Evolutionary conservation across 2,113 vertebrate species (phyloP), one percentile per base, ranked within the genome.

Genomic region (Gymnobelideus leadbeateri): DNA sequence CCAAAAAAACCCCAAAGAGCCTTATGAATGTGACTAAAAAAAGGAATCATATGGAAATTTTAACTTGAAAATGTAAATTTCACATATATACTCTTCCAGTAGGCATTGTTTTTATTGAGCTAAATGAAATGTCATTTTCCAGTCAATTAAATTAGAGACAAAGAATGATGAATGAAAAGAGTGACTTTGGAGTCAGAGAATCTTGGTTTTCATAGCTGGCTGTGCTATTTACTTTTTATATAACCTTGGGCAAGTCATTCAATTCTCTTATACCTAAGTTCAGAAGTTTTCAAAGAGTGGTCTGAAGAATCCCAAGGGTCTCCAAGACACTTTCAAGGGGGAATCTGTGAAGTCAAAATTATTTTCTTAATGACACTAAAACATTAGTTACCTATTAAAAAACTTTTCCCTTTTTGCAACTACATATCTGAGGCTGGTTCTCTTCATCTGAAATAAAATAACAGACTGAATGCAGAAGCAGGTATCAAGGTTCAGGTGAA

Each of bases 81-180:
- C 19, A 21, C 16, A 8, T 77, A 77, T 91, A 94, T 91, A 91
- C 57, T 92, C 25, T 21, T 89, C 26, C 91, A 94, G 19, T 26
- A 89, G 68, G 25, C 11, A 89, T 93, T 91, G 16, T 91, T 92
- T 97, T 93, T 37, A 3, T 43, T 11, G 51, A 0, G 0, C 52
- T 0, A 7, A 91, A 84, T 51, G 37, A 91, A 93, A 95, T 90
- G 53, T 16, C 47, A 0, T 14, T 50, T 95, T 96, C 2, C 92
- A 93, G 52, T 68, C 23, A 95, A 91, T 89, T 93, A 9, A 23
- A 92, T 92, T 95, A 77, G 37, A 77, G 14, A n/a, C 37, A 77
- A 77, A 77, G 5, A 19, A 84, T 84, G 68, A 43, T 43, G 16
- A 84, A 19, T 21, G 37, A 84, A 84, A 84, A 43, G 19, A 43